Evolutionary conservation across 2,797 vertebrate genomes (phyloP).

Genomic region (Enteromius afrohamiltoni): DNA sequence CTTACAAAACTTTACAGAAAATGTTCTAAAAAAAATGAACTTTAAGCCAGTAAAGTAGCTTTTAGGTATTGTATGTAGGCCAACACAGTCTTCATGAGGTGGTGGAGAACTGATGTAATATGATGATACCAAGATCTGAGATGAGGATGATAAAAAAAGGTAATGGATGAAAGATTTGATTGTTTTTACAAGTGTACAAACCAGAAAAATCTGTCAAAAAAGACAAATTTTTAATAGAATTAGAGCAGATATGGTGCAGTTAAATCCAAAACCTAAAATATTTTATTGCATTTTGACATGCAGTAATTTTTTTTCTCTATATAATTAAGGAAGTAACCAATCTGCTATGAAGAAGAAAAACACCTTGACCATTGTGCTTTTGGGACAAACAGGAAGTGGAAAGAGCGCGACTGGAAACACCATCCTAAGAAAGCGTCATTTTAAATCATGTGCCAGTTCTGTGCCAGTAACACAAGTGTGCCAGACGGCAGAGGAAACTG

Average conservation of each 20-base stretch:
- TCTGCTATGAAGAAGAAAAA: conserved; percentile 5
- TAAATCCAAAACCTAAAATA: background rate
- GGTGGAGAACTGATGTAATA: background rate
- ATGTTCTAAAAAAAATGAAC: background rate
- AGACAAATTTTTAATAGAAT: background rate
- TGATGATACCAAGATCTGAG: background rate
- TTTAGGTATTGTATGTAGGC: background rate
- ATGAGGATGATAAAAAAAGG: background rate
- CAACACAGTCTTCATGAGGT: background rate
- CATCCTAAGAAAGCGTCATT: conserved; percentile 15
- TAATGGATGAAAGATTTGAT: no score
- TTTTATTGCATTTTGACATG: background rate
- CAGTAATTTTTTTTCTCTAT: background rate
- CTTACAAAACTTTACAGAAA: background rate
- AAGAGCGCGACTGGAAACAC: conserved; percentile 50
- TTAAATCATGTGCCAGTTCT: conserved; percentile 41
- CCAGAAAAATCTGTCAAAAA: background rate
- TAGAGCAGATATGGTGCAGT: background rate
- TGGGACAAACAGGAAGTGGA: conserved; percentile 49
- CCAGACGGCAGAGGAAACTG: background rate
- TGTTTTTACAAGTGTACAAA: background rate
- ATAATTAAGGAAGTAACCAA: background rate
- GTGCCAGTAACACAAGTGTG: conserved; percentile 21
- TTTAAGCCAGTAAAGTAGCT: background rate
- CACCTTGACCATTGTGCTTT: conserved; percentile 36